phyloP scores from a whole-genome alignment of 2,113 vertebrate species.

The Clarias macrocephalus region DNA sequence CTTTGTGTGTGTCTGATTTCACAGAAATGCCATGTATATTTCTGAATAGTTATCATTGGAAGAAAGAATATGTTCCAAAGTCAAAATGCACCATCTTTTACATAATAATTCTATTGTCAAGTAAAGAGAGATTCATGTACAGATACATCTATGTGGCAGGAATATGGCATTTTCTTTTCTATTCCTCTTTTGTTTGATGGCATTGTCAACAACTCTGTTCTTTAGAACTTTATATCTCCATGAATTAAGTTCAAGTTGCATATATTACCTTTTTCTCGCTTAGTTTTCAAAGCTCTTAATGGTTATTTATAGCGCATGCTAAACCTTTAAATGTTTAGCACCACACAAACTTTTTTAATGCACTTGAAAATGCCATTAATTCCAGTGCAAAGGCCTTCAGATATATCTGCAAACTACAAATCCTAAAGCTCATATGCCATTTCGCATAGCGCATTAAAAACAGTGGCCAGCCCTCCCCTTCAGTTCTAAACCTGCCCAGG shows the following conservation, averaged over 20 bases:
- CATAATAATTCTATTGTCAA: not conserved
- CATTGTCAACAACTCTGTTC: not conserved
- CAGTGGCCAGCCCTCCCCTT: constrained; percentile 15
- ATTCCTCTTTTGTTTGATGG: not conserved
- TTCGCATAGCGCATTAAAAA: constrained; percentile 15
- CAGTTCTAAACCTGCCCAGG: constrained; percentile 34
- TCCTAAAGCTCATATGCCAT: not conserved
- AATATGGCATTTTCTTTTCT: not conserved
- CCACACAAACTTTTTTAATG: not conserved
- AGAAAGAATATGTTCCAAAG: not conserved
- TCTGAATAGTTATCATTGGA: not conserved
- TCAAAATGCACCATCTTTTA: not conserved
- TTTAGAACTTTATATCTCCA: not conserved
- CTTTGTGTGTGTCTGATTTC: not conserved
- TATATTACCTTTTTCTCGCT: not conserved
- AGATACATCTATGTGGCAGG: not conserved
- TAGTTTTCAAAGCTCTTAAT: not conserved
- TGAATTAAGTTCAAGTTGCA: constrained; percentile 5
- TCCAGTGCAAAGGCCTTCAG: not conserved
- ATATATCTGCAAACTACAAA: constrained; percentile 3
- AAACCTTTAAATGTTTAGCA: constrained; percentile 6
- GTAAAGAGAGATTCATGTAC: not conserved
- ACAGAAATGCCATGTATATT: not conserved
- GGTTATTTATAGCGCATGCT: constrained; percentile 15
- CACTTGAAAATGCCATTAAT: not conserved